A percentile compares a stretch with the other conserved stretches of the same genome.
Conservation (phyloP, 2,113 vertebrate species). For the Engraulis encrasicolus region DNA sequence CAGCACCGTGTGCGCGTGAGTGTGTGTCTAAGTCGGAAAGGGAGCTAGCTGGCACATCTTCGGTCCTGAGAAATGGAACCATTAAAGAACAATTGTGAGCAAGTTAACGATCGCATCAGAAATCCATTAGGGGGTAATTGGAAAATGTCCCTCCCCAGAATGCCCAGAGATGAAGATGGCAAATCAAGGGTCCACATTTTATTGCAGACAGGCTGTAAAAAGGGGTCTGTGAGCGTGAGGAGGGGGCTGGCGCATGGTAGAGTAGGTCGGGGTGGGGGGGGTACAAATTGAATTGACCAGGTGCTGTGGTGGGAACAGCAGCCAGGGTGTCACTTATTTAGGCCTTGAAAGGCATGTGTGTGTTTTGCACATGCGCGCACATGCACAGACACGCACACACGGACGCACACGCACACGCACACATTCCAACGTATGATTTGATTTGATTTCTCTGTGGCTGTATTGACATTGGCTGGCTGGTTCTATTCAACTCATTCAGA, state of each 20-base stretch:
- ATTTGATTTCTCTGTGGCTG: not conserved
- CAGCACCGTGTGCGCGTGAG: no score
- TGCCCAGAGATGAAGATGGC: slow-evolving; percentile 13
- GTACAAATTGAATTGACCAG: not conserved
- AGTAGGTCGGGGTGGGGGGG: not conserved
- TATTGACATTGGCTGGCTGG: not conserved
- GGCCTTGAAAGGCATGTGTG: not conserved
- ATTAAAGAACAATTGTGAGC: slow-evolving; percentile 20
- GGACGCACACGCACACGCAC: no score
- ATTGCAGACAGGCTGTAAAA: slow-evolving; percentile 8
- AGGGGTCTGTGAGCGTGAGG: no score
- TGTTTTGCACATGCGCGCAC: not conserved
- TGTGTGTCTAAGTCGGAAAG: not conserved
- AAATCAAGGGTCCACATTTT: slow-evolving; percentile 22
- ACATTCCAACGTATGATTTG: not conserved
- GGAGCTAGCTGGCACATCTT: not conserved
- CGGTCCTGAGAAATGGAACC: slow-evolving; percentile 4
- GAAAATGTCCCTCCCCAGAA: slow-evolving; percentile 7
- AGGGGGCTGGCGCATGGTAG: no score
- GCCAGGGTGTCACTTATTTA: not conserved
- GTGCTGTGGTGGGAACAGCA: slow-evolving; percentile 2
- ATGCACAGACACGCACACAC: no score
- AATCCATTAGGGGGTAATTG: slow-evolving; percentile 15
- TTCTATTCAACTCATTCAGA: not conserved
- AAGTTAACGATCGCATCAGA: slow-evolving; percentile 20